phyloP scores from a whole-genome alignment of 2,113 vertebrate species.

The Siniperca knerii region DNA sequence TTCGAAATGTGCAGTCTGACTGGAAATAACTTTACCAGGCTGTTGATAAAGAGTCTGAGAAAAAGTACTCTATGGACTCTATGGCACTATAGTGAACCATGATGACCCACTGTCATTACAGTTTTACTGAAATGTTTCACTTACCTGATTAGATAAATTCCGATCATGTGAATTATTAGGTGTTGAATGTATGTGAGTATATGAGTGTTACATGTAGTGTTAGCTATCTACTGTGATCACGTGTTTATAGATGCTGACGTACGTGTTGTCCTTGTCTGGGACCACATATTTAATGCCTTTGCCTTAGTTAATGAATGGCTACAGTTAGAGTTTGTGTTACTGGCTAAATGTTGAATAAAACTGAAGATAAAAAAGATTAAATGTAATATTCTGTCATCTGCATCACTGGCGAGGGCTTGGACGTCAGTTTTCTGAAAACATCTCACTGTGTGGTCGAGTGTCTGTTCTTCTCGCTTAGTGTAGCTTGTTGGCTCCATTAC shows the following conservation, averaged over 20 bases:
- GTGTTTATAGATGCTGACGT: slow-evolving; percentile 23
- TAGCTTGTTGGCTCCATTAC: neutral
- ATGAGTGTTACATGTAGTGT: neutral
- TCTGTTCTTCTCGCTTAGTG: slow-evolving; percentile 6
- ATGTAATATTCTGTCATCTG: slow-evolving; percentile 30
- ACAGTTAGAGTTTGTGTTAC: neutral
- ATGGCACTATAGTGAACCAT: slow-evolving; percentile 19
- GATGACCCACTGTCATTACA: neutral
- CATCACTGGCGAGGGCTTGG: slow-evolving; percentile 7
- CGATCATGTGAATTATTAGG: slow-evolving; percentile 16
- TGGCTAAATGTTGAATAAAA: slow-evolving; percentile 21
- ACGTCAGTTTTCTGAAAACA: slow-evolving; percentile 41
- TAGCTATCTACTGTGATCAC: slow-evolving; percentile 15
- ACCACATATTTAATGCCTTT: slow-evolving; percentile 25
- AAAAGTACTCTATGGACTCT: slow-evolving; percentile 46
- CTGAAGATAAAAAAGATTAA: slow-evolving; percentile 6
- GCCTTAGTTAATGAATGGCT: slow-evolving; percentile 39
- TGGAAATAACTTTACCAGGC: slow-evolving; percentile 37
- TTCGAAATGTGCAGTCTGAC: slow-evolving; percentile 27
- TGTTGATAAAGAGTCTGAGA: slow-evolving; percentile 56
- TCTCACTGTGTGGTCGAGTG: slow-evolving; percentile 23
- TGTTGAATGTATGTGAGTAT: neutral
- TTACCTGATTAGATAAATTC: slow-evolving; percentile 18
- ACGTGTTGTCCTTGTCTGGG: slow-evolving; percentile 14
- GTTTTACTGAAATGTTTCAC: slow-evolving; percentile 1